Evolutionary conservation across 2,797 vertebrate genomes (phyloP), one percentile per base, ranked within the genome.

Genomic region (Sparidentex hasta): DNA sequence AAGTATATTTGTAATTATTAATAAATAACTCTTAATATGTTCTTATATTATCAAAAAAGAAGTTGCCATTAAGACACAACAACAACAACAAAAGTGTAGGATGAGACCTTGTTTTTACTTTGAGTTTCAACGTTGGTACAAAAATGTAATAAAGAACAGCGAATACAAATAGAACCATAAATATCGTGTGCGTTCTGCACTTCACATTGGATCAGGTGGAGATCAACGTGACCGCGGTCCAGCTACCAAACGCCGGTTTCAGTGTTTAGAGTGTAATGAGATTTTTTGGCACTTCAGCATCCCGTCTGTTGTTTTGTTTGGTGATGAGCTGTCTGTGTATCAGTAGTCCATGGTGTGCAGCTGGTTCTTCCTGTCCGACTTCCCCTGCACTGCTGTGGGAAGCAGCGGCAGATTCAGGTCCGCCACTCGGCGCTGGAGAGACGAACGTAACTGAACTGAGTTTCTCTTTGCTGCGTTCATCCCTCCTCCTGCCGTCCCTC

Each of bases 391-490:
- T 0, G 93, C 87, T 5, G 93, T 87, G 44, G 94, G 92, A 68
- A 97, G 94, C 78, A 94, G 83, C 0, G 96, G 96, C 78, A 97
- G 93, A 76, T 94, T 96, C 76, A 96, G 73, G 47, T 96, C 92
- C 0, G 86, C 89, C 74, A 84, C 85, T 68, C 94, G 91, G 16
- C 91, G 86, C 69, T 94, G 93, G 0, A 89, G 85, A 41, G 90
- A 82, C 3, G 93, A 89, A 41, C 91, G 94, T 72, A 96, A 66
- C 73, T 96, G 95, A 69, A 94, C 83, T 1, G 93, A 90, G 81
- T 96, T 97, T 90, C 93, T 96, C 74, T 94, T 96, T 16, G 51
- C 74, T 54, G 91, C 93, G 1, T 61, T 91, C 44, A 80, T 86
- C 12, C 80, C 93, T 84, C 66, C 93, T 79, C 74, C 91, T 55